Evolutionary conservation across 2,113 vertebrate genomes (phyloP).

Genomic region (Turdus rufiventris): DNA sequence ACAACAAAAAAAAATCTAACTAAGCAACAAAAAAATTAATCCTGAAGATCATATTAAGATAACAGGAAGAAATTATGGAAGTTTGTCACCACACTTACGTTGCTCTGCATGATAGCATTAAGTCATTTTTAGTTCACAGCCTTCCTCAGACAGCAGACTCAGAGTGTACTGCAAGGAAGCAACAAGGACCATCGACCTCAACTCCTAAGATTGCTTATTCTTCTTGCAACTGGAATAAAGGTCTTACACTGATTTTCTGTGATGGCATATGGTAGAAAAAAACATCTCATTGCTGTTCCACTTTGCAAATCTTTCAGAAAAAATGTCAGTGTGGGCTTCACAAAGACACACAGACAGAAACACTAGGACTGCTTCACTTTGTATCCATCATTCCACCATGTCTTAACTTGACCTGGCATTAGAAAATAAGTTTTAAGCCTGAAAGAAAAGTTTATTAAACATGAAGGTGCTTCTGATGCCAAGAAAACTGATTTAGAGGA

Average conservation of each 20-base stretch:
- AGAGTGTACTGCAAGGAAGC: not conserved
- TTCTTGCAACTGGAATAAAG: not conserved
- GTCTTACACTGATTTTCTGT: not conserved
- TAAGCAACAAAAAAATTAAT: not conserved
- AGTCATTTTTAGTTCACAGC: not conserved
- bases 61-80: not conserved
- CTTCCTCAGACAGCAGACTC: not conserved
- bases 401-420: not conserved
- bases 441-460: not conserved
- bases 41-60: not conserved
- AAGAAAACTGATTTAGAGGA: not conserved
- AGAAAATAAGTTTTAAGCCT: not conserved
- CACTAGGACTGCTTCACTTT: not conserved
- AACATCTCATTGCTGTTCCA: not conserved
- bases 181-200: accelerated
- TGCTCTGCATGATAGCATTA: not conserved
- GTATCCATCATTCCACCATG: not conserved
- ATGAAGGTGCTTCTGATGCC: not conserved
- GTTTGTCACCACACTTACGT: not conserved
- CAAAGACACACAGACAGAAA: not conserved
- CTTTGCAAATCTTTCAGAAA: not conserved
- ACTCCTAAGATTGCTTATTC: not conserved
- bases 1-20: not conserved
- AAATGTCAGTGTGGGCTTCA: not conserved
- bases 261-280: not conserved